Base-by-base conservation (phyloP, 2,888 invertebrate genomes). In the Ormyrus nitidulus region DNA sequence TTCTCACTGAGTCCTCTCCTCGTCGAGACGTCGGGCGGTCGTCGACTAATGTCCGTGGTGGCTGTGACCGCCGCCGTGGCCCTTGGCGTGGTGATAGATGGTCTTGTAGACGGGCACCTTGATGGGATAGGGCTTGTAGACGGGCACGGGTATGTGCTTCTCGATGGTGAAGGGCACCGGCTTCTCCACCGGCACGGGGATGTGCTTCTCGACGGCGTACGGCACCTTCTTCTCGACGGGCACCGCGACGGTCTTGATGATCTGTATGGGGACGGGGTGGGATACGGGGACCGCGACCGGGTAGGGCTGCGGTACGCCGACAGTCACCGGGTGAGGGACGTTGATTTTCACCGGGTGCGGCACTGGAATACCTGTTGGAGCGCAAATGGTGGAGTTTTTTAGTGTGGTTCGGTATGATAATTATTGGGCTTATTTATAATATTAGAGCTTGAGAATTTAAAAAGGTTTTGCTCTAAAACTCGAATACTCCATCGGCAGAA, bases 191-290 rank as follows among this genome's bases (percentile, higher is more conserved):
- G 94, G 94, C 51, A 94, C 93, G 53, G 93, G 93, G 0, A 94
- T 93, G 6, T 91, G 91, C 85, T 93, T 94, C 83, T 94, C 94
- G 0, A 95, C 94, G 0, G 94, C 93, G 86, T 94, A 94, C 0
- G 95, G 95, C 5, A 95, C 94, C 46, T 94, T 94, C 86, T 94
- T 95, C 85, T 95, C 95, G 0, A 95, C 93, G 0, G 94, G 94
- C 48, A 95, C 92, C 0, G 93, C 92, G 1, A 95, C 92, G 83
- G 94, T 94, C 86, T 94, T 94, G 53, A 94, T 91, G 5, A 95
- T 92, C 0, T 94, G 95, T 0, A 95, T 93, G 0, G 94, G 94
- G 0, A 95, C 92, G 0, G 94, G 94, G 84, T 94, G 94, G 0
- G 94, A 93, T 0, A 95, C 94, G 0, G 94, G 94, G 0, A 94